Base-by-base conservation (phyloP, 2,797 vertebrate genomes). In the Amphiprion clarkii region DNA sequence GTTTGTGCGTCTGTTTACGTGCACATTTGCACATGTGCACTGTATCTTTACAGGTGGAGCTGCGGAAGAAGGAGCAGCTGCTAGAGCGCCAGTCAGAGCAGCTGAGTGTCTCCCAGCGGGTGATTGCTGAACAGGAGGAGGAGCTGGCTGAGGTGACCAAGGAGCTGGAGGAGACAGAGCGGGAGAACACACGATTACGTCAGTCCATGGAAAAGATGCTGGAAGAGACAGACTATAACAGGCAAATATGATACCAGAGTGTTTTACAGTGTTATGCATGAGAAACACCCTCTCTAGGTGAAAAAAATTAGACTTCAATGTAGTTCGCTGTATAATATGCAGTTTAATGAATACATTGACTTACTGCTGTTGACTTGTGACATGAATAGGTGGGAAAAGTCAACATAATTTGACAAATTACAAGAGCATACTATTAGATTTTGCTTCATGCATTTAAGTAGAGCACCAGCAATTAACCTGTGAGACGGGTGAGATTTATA, bases 161-260 rank as follows among this genome's bases (percentile, higher is more conserved):
- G 0, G 97, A 98, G 77, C 94, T 98, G 84, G 95, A 93, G 0
- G 94, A 97, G 87, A 97, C 95, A 0, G 96, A 97, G 70, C 87
- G 95, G 0, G 96, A 97, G 84, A 97, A 97, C 86, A 87, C 90
- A 0, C 81, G 93, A 29, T 91, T 98, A 16, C 91, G 95, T 25
- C 95, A 92, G 40, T 95, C 96, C 69, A 96, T 97, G 52, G 96
- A 97, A 74, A 96, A 96, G 84, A 97, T 97, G 73, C 92, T 93
- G 79, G 96, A 95, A 67, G 97, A 96, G 60, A 95, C 88, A 3
- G 95, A 95, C 66, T 84, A 89, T 21, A 95, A 87, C 85, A 73
- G 95, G 97, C 95, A 92, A 85, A 58, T 44, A 23, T 53, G 5
- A 23, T 1, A 19, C 1, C 11, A 1, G 11, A 40, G 52, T 7